Conservation (phyloP, 2,113 vertebrate species). For the Euleptes europaea region DNA sequence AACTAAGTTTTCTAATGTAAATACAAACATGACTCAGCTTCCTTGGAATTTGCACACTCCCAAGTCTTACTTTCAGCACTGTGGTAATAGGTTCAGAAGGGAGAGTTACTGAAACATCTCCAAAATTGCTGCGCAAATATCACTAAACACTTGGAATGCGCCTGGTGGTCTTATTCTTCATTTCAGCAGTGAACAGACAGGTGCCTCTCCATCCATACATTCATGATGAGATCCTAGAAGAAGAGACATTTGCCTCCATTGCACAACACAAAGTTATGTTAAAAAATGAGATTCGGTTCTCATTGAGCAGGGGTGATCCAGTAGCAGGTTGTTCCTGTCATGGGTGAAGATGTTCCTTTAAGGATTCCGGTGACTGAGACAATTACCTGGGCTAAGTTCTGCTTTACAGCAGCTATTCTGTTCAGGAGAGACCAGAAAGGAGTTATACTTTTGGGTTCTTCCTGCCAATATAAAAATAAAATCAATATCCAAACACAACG, state of each 20-base stretch:
- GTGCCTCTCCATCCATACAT: slow-evolving; percentile 53
- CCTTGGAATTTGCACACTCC: slow-evolving; percentile 25
- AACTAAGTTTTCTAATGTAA: not conserved
- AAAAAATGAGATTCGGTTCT: slow-evolving; percentile 45
- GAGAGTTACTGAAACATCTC: slow-evolving; percentile 49
- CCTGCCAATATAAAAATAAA: slow-evolving; percentile 26
- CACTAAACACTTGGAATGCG: slow-evolving; percentile 53
- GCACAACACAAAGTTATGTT: slow-evolving; percentile 41
- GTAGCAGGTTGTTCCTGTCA: slow-evolving; percentile 64
- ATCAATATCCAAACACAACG: not conserved
- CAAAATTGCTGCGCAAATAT: slow-evolving; percentile 44
- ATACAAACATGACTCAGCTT: not conserved
- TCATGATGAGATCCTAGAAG: slow-evolving; percentile 61
- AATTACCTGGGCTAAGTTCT: slow-evolving; percentile 71
- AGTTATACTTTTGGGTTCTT: slow-evolving; percentile 62
- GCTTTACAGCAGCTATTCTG: slow-evolving; percentile 73
- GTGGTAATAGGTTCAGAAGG: slow-evolving; percentile 24
- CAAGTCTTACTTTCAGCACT: not conserved
- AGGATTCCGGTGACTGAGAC: slow-evolving; percentile 66
- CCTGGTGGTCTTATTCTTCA: slow-evolving; percentile 50
- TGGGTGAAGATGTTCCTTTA: slow-evolving; percentile 68
- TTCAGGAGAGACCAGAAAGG: slow-evolving; percentile 72
- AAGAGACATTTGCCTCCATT: slow-evolving; percentile 59
- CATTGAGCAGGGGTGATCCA: slow-evolving; percentile 52
- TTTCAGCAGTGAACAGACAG: slow-evolving; percentile 52